These are phyloP conservation scores for Drosophila nigromelanica DNA, from an alignment of 1,140 invertebrate species.

Conservation along the genomic window DNA sequence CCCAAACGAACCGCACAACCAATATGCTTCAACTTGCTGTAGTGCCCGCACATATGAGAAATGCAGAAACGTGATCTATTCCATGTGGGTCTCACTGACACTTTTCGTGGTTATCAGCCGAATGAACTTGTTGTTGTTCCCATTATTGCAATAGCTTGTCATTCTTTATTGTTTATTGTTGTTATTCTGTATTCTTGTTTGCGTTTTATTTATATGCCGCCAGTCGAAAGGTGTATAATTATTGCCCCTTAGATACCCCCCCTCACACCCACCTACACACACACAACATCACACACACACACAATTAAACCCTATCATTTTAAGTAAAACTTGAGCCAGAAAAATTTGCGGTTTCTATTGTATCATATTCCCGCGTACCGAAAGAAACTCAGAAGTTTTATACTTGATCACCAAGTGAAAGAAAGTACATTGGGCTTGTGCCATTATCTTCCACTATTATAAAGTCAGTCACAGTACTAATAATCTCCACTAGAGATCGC, in stretches of 20 bases:
- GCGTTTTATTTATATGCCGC: constrained; percentile 47
- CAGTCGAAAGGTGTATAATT: constrained; percentile 48
- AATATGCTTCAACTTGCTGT: constrained; percentile 13
- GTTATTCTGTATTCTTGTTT: constrained; percentile 11
- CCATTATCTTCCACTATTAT: too few species aligned
- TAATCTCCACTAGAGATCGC: too few species aligned
- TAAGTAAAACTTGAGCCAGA: too few species aligned
- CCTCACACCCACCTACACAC: too few species aligned
- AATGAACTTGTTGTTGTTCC: constrained; percentile 56
- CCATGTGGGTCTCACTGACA: constrained; percentile 54
- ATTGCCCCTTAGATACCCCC: too few species aligned
- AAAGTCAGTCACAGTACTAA: too few species aligned
- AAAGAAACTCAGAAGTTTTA: too few species aligned
- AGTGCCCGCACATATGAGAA: constrained; percentile 40
- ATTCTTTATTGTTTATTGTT: constrained; percentile 52
- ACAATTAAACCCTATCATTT: too few species aligned
- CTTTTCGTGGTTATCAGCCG: constrained; percentile 68
- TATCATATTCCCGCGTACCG: too few species aligned
- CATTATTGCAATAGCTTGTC: constrained; percentile 38
- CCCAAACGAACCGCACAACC: not conserved
- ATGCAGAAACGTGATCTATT: constrained; percentile 81
- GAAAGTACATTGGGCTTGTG: too few species aligned
- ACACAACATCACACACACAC: too few species aligned
- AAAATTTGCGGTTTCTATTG: constrained; percentile 17
- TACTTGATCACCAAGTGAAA: too few species aligned